Evolutionary conservation across 2,797 vertebrate genomes (phyloP).

Genomic region (Yasuhikotakia modesta): DNA sequence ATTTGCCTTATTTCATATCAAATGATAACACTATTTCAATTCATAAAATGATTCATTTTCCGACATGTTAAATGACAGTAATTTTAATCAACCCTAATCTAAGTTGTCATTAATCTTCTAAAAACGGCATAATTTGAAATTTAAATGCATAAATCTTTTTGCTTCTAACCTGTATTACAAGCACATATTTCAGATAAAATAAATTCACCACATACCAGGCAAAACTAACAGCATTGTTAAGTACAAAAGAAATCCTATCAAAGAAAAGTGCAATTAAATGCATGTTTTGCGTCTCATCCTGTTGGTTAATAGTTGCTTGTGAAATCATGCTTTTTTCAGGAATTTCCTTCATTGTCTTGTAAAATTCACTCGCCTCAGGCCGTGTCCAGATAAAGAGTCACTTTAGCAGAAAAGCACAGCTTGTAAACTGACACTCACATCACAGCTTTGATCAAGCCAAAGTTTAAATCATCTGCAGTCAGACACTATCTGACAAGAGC

Average conservation of each 20-base stretch:
- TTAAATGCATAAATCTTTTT: constrained; percentile 52
- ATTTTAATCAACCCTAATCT: constrained; percentile 65
- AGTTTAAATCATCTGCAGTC: constrained; percentile 32
- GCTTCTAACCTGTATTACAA: too few relatives aligned
- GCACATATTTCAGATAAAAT: too few relatives aligned
- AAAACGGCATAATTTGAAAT: constrained; percentile 63
- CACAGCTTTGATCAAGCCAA: constrained; percentile 41
- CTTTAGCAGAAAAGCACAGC: constrained; percentile 24
- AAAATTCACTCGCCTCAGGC: constrained; percentile 52
- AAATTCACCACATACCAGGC: constrained; percentile 7
- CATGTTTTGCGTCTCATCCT: constrained; percentile 9
- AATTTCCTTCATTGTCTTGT: constrained; percentile 29
- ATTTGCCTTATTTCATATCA: constrained; percentile 75
- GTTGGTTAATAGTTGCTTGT: constrained; percentile 39
- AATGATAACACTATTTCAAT: constrained; percentile 76
- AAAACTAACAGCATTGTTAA: constrained; percentile 22
- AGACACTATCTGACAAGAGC: constrained; percentile 37
- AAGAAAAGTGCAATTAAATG: constrained; percentile 20
- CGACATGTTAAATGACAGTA: constrained; percentile 73
- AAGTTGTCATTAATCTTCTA: constrained; percentile 70
- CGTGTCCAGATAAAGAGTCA: constrained; percentile 22
- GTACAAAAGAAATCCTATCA: constrained; percentile 7
- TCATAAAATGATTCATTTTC: constrained; percentile 69
- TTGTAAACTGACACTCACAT: constrained; percentile 47
- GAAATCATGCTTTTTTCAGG: constrained; percentile 36